Conservation (phyloP, 2,797 vertebrate genomes). For the Enteromius mattozi region DNA sequence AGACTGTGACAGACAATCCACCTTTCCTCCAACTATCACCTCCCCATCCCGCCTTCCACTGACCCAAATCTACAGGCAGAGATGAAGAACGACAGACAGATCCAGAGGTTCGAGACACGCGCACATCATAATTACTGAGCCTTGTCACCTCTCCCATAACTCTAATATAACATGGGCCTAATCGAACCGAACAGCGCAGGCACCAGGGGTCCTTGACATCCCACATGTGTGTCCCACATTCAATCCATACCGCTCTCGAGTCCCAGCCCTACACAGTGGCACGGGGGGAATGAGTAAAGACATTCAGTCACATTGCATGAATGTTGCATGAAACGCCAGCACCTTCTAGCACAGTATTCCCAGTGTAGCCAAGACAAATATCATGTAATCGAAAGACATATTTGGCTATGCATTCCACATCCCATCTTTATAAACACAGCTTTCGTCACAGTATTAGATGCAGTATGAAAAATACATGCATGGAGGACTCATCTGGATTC, state of each 20-base stretch:
- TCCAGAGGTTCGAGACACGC: not conserved
- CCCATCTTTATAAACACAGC: conserved; percentile 30
- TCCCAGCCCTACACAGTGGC: conserved; percentile 7
- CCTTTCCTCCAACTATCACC: conserved; percentile 24
- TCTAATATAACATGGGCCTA: not conserved
- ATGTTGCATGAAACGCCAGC: conserved; percentile 65
- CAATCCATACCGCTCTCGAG: not conserved
- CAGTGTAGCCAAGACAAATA: conserved; percentile 33
- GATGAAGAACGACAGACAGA: conserved; percentile 7
- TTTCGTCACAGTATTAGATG: conserved; percentile 21
- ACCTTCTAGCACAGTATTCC: conserved; percentile 9
- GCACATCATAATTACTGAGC: conserved; percentile 10
- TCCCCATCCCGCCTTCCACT: not conserved
- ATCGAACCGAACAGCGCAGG: not conserved
- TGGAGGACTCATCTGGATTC: not conserved
- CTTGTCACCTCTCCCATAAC: not conserved
- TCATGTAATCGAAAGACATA: conserved; percentile 40
- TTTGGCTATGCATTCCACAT: conserved; percentile 29
- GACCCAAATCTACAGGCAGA: conserved; percentile 26
- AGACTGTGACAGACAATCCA: conserved; percentile 28
- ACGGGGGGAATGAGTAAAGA: not conserved
- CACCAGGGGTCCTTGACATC: not conserved
- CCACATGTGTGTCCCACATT: not conserved
- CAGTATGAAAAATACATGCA: conserved; percentile 4
- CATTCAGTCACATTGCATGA: conserved; percentile 62